Evolutionary conservation across 1,140 invertebrate species (phyloP).

Genomic region (Plodia interpunctella): DNA sequence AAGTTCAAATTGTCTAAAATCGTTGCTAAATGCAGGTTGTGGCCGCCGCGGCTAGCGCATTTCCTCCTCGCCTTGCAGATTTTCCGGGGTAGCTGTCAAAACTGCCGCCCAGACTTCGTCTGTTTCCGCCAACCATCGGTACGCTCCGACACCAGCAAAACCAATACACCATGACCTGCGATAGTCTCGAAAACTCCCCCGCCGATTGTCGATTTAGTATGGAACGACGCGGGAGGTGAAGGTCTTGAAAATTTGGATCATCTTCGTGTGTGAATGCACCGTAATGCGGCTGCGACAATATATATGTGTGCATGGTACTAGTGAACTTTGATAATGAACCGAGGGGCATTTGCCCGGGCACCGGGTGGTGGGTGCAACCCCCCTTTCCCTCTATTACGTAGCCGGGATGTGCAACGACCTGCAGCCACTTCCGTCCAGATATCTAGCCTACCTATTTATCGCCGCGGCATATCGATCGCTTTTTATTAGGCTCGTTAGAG

Average conservation of each 20-base stretch:
- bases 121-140: conserved; percentile 46
- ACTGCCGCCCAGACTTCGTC: conserved; percentile 48
- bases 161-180: conserved; percentile 41
- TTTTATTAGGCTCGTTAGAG: conserved; percentile 19
- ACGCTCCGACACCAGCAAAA: conserved; percentile 36
- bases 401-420: conserved; percentile 47
- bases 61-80: conserved; percentile 48
- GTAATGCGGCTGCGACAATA: conserved; percentile 17
- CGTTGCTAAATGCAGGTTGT: conserved; percentile 1
- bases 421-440: conserved; percentile 38
- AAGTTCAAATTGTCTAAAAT: conserved; percentile 18
- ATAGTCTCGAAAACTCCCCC: conserved; percentile 10
- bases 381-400: conserved; percentile 28
- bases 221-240: conserved; percentile 19
- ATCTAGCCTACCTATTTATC: not conserved
- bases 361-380: conserved; percentile 32
- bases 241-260: conserved; percentile 28
- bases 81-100: conserved; percentile 58
- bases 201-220: conserved; percentile 11
- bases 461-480: conserved; percentile 22
- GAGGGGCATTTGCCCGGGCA: conserved; percentile 53
- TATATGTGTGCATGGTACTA: conserved; percentile 54
- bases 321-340: conserved; percentile 75
- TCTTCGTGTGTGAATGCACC: conserved; percentile 23
- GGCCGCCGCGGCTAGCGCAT: conserved; percentile 21